Percentiles rank a stretch among this genome's conserved stretches.
Evolutionary conservation across 2,888 invertebrate genomes (phyloP).

Genomic region (Incurvaria masculella): DNA sequence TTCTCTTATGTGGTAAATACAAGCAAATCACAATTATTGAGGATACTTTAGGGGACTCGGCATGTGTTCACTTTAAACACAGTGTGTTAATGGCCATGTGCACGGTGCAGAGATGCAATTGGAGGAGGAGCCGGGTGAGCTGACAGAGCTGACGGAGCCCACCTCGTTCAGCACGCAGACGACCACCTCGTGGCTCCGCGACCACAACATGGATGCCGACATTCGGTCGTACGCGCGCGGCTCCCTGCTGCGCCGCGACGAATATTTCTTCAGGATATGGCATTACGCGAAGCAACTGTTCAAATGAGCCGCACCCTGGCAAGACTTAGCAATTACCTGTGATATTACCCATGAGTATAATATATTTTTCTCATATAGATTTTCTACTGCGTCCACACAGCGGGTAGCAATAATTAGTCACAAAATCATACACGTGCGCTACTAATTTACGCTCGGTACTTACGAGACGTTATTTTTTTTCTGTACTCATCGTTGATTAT

Average conservation of each 20-base stretch:
- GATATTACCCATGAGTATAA: constrained; percentile 26
- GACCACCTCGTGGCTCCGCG: constrained; percentile 90
- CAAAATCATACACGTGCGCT: neutral
- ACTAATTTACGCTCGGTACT: neutral
- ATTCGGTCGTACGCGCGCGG: constrained; percentile 88
- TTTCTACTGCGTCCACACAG: neutral
- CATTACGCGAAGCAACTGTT: constrained; percentile 81
- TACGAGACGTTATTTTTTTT: neutral
- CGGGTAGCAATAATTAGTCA: neutral
- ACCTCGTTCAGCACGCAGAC: constrained; percentile 91
- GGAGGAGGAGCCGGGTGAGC: constrained; percentile 43
- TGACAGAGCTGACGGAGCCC: constrained; percentile 70
- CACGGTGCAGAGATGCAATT: constrained; percentile 42
- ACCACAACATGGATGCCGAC: constrained; percentile 92
- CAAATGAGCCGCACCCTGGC: constrained; percentile 54
- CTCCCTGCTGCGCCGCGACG: constrained; percentile 78
- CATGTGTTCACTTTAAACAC: no score
- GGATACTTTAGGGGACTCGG: no score
- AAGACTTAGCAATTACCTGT: constrained; percentile 30
- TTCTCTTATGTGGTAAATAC: no score
- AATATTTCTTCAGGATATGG: constrained; percentile 96
- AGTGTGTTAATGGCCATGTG: no score
- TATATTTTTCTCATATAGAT: neutral
- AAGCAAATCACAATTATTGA: no score
- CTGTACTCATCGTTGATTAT: neutral